These are phyloP conservation scores for Apus apus DNA, from an alignment of 2,113 vertebrate species.

Conservation along the genomic window DNA sequence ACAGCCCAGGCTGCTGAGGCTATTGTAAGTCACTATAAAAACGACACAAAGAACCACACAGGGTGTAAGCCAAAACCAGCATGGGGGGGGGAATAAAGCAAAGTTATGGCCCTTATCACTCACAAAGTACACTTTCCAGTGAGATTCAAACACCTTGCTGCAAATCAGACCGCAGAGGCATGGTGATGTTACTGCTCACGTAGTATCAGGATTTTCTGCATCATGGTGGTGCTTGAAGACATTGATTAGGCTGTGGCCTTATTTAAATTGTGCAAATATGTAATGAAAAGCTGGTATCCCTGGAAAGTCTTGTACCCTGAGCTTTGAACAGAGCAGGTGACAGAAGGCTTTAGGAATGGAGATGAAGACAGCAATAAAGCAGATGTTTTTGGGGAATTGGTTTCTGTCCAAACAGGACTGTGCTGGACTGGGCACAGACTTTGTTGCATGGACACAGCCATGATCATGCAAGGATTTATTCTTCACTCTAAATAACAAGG, in stretches of 20 bases:
- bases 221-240: background rate
- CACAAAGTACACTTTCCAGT: background rate
- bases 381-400: background rate
- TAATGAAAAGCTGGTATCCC: background rate
- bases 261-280: background rate
- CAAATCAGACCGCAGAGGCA: fast-evolving
- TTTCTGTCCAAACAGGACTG: background rate
- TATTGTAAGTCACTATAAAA: background rate
- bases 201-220: background rate
- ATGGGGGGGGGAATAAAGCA: background rate
- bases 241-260: background rate
- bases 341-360: background rate
- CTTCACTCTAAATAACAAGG: background rate
- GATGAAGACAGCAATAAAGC: background rate
- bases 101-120: background rate
- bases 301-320: background rate
- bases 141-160: background rate
- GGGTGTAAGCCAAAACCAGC: background rate
- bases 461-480: fast-evolving
- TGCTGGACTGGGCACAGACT: background rate
- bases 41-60: background rate
- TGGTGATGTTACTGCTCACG: background rate
- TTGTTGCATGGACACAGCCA: background rate
- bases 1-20: background rate
- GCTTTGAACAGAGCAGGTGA: background rate